Evolutionary conservation across 2,888 invertebrate species (phyloP).

Genomic region (Eilema griseolum): DNA sequence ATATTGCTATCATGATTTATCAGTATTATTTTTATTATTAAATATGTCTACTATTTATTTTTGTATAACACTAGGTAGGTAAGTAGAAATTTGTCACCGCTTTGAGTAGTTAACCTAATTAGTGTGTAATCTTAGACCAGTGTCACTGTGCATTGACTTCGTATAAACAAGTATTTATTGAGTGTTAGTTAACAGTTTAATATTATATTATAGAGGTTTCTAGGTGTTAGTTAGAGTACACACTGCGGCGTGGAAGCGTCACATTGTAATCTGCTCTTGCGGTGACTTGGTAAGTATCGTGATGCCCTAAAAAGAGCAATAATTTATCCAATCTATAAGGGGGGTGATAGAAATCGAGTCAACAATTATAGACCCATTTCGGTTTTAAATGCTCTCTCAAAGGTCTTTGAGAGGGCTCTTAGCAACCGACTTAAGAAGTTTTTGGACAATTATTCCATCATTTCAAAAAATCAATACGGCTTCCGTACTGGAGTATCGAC

Average conservation of each 20-base stretch:
- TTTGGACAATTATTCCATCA: too few relatives aligned
- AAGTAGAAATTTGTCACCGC: constrained; percentile 43
- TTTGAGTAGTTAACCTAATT: constrained; percentile 46
- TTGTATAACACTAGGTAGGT: constrained; percentile 21
- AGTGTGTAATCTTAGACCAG: constrained; percentile 35
- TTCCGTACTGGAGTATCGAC: too few relatives aligned
- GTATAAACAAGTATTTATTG: constrained; percentile 34
- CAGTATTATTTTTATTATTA: constrained; percentile 29
- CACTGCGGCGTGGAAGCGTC: constrained; percentile 25
- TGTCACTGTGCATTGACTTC: constrained; percentile 40
- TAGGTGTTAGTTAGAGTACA: constrained; percentile 31
- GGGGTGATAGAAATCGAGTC: too few relatives aligned
- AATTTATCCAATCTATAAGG: too few relatives aligned
- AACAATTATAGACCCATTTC: too few relatives aligned
- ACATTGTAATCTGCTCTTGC: constrained; percentile 19
- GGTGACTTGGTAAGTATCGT: constrained; percentile 25
- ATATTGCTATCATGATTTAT: constrained; percentile 22
- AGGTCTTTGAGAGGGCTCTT: too few relatives aligned
- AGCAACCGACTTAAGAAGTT: too few relatives aligned
- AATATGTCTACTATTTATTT: constrained; percentile 26
- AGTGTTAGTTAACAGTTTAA: constrained; percentile 29
- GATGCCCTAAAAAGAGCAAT: too few relatives aligned
- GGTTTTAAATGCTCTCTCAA: too few relatives aligned
- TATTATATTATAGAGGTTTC: constrained; percentile 27
- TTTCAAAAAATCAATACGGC: too few relatives aligned